Conservation (phyloP, 1,140 invertebrate genomes). For the honey bee (Apis mellifera) region Amel_HAv3.1 CM009933.2:4898501-4899000, state of each 20-base stretch:
- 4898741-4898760: conserved; percentile 45
- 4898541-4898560: too few species aligned
- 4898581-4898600: too few species aligned
- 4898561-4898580: not conserved
- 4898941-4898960: not conserved
- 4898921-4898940: not conserved
- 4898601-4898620: conserved; percentile 27
- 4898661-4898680: conserved; percentile 10
- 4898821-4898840: conserved; percentile 8
- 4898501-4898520: not conserved
- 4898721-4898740: conserved; percentile 27
- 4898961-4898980: too few species aligned
- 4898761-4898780: conserved; percentile 45
- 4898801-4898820: conserved; percentile 27
- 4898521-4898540: not conserved
- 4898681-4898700: conserved; percentile 28
- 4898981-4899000: not conserved
- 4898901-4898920: not conserved
- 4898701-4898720: conserved; percentile 37
- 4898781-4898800: conserved; percentile 37
- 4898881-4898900: not conserved
- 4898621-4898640: conserved; percentile 21
- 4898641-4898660: conserved; percentile 36
- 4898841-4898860: conserved; percentile 19
- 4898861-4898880: conserved; percentile 10